phyloP scores from a whole-genome alignment of 2,113 vertebrate genomes.

The Rhineura floridana region DNA sequence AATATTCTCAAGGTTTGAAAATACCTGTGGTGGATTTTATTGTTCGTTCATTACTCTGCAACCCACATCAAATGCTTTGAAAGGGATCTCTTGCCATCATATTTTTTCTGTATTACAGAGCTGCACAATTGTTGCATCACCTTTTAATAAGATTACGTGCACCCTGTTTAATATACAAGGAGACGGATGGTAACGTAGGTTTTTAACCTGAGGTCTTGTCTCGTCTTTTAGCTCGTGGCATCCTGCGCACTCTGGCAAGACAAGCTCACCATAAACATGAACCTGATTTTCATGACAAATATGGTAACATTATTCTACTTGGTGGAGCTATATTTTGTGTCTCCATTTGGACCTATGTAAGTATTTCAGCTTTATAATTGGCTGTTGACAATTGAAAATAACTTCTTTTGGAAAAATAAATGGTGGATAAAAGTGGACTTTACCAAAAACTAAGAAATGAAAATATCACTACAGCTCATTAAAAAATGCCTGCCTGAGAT shows the following conservation, averaged over 20 bases:
- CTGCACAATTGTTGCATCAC: not conserved
- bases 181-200: not conserved
- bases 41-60: too few relatives aligned
- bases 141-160: not conserved
- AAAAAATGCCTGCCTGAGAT: not conserved
- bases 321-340: conserved; percentile 62
- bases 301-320: conserved; percentile 73
- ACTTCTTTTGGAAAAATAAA: not conserved
- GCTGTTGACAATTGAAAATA: accelerated
- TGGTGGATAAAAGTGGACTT: not conserved
- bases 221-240: conserved; percentile 61
- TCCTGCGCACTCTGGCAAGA: conserved; percentile 68
- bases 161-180: not conserved
- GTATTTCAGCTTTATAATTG: conserved; percentile 25
- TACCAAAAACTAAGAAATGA: not conserved
- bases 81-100: too few relatives aligned
- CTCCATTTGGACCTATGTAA: conserved; percentile 77
- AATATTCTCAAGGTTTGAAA: not conserved
- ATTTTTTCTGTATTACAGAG: not conserved
- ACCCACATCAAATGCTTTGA: too few relatives aligned
- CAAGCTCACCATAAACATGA: conserved; percentile 67
- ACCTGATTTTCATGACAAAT: conserved; percentile 78
- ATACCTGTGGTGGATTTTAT: not conserved
- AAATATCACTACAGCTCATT: not conserved
- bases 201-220: not conserved